Evolutionary conservation across 2,888 invertebrate genomes (phyloP).

Genomic region (Abscondita cerata): DNA sequence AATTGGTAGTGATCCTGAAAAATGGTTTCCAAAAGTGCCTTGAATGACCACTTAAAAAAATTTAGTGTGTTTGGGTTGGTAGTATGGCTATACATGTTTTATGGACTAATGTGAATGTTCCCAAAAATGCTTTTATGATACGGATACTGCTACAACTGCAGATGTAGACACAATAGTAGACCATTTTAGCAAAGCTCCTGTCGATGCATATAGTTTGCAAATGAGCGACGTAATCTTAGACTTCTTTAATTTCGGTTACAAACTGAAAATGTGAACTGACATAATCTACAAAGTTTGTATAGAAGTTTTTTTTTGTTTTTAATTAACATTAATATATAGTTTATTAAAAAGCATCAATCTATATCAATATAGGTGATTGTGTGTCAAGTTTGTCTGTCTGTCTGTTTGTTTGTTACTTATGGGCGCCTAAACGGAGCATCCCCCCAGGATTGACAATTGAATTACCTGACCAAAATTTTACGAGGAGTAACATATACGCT

Average conservation of each 20-base stretch:
- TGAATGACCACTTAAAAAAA: conserved; percentile 44
- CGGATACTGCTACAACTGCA: not conserved
- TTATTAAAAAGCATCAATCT: too few relatives aligned
- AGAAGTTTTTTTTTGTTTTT: too few relatives aligned
- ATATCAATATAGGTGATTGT: too few relatives aligned
- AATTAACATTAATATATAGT: too few relatives aligned
- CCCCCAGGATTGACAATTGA: too few relatives aligned
- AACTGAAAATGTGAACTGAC: not conserved
- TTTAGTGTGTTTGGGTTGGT: conserved; percentile 45
- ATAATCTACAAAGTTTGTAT: too few relatives aligned
- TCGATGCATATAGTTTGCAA: not conserved
- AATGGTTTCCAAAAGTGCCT: conserved; percentile 45
- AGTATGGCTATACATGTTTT: conserved; percentile 42
- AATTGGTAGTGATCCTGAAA: conserved; percentile 45
- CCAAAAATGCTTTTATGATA: conserved; percentile 37
- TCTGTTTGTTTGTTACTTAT: too few relatives aligned
- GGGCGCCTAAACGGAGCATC: too few relatives aligned
- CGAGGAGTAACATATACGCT: too few relatives aligned
- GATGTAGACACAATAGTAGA: not conserved
- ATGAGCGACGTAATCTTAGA: not conserved
- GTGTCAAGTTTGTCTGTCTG: too few relatives aligned
- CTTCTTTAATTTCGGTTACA: not conserved
- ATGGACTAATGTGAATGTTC: conserved; percentile 40
- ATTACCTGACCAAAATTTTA: too few relatives aligned
- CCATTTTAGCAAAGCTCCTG: not conserved